These are phyloP conservation scores for Semotilus atromaculatus DNA, from an alignment of 2,797 vertebrate genomes.

Conservation along the genomic window DNA sequence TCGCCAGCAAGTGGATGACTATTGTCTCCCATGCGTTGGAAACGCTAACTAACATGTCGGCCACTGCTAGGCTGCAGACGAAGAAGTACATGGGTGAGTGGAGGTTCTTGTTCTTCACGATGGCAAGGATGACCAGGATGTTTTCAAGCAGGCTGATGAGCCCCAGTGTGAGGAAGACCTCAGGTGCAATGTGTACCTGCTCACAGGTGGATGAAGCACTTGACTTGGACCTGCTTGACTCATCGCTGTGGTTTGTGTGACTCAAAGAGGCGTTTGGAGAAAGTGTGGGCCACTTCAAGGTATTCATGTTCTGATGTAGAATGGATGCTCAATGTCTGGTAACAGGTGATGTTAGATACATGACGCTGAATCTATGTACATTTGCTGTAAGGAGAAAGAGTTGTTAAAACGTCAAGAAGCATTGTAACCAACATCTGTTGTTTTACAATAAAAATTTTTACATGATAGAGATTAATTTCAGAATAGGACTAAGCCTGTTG, in stretches of 20 bases:
- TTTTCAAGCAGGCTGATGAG: constrained; percentile 95
- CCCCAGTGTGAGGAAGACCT: constrained; percentile 93
- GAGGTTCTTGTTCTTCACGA: constrained; percentile 96
- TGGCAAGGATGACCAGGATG: constrained; percentile 90
- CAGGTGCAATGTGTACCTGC: constrained; percentile 90
- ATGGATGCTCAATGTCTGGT: neutral
- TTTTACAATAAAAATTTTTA: neutral
- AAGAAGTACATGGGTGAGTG: constrained; percentile 99
- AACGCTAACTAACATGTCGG: constrained; percentile 96
- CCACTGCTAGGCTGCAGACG: constrained; percentile 92
- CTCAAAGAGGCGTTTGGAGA: constrained; percentile 31
- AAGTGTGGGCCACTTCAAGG: constrained; percentile 48
- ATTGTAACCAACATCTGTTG: neutral
- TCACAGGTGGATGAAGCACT: constrained; percentile 79
- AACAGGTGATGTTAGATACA: neutral
- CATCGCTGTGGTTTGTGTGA: constrained; percentile 55
- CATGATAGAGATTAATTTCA: neutral
- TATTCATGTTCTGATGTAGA: constrained; percentile 68
- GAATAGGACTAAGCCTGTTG: neutral
- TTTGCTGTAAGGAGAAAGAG: constrained; percentile 20
- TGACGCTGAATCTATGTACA: constrained; percentile 3
- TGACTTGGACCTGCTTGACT: constrained; percentile 65
- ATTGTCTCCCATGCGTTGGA: constrained; percentile 96
- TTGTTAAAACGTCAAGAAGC: neutral
- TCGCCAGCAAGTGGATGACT: constrained; percentile 92